Evolutionary conservation across 2,113 vertebrate species (phyloP).

Genomic region (Ornithorhynchus anatinus): DNA sequence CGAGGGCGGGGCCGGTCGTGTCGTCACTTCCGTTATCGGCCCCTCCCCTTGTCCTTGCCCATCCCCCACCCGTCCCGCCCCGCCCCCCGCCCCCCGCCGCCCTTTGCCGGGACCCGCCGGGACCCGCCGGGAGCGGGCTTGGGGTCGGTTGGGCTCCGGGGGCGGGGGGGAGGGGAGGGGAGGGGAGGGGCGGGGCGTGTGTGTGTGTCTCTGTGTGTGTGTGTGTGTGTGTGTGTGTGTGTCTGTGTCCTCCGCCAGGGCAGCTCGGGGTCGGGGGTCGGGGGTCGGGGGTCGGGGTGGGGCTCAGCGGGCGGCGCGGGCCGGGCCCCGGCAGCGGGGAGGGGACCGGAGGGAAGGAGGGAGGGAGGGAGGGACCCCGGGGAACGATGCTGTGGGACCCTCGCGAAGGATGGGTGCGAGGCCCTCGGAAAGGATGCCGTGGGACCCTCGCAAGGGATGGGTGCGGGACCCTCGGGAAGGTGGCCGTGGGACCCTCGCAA

Average conservation of each 20-base stretch:
- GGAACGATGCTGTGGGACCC: accelerated
- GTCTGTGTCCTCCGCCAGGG: too few species aligned
- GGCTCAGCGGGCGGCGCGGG: too few species aligned
- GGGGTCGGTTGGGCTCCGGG: accelerated
- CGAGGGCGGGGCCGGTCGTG: not conserved
- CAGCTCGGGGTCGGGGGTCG: too few species aligned
- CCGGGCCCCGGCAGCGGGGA: too few species aligned
- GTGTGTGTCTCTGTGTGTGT: too few species aligned
- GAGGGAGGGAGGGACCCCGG: not conserved
- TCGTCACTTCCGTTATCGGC: not conserved
- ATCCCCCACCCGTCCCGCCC: not conserved
- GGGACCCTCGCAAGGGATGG: too few species aligned
- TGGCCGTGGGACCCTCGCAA: too few species aligned
- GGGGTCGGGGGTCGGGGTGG: too few species aligned
- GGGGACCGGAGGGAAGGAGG: not conserved
- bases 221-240: too few species aligned
- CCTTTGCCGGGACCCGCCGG: not conserved
- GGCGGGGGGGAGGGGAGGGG: not conserved
- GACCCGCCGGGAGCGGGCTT: not conserved
- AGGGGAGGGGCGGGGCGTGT: accelerated
- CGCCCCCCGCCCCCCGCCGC: not conserved
- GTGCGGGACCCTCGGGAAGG: too few species aligned
- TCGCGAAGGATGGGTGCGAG: not conserved
- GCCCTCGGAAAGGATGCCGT: too few species aligned
- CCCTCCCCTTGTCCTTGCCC: too few species aligned